A percentile compares a stretch with the other conserved stretches of the same genome.
phyloP scores from a whole-genome alignment of 53 echinoderm and acorn worm genomes.

The Astropecten irregularis region DNA sequence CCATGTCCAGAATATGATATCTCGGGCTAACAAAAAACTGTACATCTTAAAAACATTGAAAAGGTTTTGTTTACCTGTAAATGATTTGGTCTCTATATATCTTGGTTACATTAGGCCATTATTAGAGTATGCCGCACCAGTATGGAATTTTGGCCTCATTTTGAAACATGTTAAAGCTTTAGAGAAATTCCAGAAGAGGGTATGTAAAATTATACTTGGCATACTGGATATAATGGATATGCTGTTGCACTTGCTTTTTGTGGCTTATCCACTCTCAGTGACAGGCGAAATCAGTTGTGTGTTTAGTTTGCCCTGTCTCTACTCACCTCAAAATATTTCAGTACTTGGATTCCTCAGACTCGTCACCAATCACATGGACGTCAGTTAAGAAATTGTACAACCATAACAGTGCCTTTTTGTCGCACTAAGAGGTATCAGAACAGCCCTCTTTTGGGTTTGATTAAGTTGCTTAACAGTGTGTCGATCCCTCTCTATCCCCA shows the following conservation, averaged over 20 bases:
- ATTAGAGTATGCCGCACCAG: slow-evolving; percentile 34
- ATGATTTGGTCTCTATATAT: slow-evolving; percentile 24
- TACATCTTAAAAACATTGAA: slow-evolving; percentile 42
- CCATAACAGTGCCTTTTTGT: neutral
- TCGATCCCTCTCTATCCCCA: too few species aligned
- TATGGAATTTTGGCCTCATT: slow-evolving; percentile 48
- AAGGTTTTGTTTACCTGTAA: slow-evolving; percentile 22
- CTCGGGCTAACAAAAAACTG: slow-evolving; percentile 28
- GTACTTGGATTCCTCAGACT: too few species aligned
- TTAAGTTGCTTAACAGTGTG: too few species aligned
- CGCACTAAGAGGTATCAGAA: slow-evolving; percentile 17
- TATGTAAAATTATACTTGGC: neutral
- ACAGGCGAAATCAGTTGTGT: slow-evolving; percentile 1
- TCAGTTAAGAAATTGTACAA: slow-evolving; percentile 1
- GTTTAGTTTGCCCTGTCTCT: neutral
- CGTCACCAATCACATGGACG: too few species aligned
- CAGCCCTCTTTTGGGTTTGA: too few species aligned
- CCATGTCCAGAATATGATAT: slow-evolving; percentile 22
- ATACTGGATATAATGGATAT: neutral
- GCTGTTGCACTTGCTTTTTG: neutral
- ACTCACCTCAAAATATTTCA: slow-evolving; percentile 4
- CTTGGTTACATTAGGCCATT: slow-evolving; percentile 10
- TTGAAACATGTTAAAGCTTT: neutral
- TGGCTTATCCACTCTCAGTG: slow-evolving; percentile 5
- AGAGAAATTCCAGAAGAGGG: neutral